These are phyloP conservation scores for Rosalia funebris DNA, from an alignment of 2,888 invertebrate species.

Conservation along the genomic window DNA sequence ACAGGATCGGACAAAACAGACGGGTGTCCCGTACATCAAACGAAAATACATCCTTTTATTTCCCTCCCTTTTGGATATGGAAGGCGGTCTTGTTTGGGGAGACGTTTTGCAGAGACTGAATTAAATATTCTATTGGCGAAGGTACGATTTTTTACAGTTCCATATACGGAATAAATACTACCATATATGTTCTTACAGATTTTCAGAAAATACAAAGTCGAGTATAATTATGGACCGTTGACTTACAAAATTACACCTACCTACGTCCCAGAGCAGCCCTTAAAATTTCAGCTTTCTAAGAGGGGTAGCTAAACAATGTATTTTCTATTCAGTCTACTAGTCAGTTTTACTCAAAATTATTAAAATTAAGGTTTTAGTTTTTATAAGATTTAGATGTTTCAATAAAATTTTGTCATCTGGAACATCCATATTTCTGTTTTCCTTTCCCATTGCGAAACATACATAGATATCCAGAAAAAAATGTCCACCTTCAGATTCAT, in stretches of 20 bases:
- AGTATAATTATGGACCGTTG: constrained; percentile 74
- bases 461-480: too few relatives aligned
- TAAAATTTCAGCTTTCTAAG: constrained; percentile 72
- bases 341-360: too few relatives aligned
- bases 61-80: constrained; percentile 82
- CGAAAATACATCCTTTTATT: constrained; percentile 79
- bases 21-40: constrained; percentile 54
- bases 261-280: constrained; percentile 77
- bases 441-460: too few relatives aligned
- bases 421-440: too few relatives aligned
- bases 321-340: too few relatives aligned
- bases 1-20: constrained; percentile 48
- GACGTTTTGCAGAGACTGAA: constrained; percentile 84
- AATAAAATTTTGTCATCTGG: too few relatives aligned
- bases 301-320: too few relatives aligned
- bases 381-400: too few relatives aligned
- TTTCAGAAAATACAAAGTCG: constrained; percentile 76
- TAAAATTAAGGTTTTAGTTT: too few relatives aligned
- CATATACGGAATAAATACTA: too few relatives aligned
- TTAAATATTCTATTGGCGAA: constrained; percentile 79
- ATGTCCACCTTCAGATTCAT: too few relatives aligned
- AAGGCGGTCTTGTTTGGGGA: constrained; percentile 80
- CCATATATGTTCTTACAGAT: too few relatives aligned
- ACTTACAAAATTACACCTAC: constrained; percentile 79
- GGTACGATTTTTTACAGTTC: constrained; percentile 68